phyloP scores from a whole-genome alignment of 2,797 vertebrate species.

The Momotus momota region DNA sequence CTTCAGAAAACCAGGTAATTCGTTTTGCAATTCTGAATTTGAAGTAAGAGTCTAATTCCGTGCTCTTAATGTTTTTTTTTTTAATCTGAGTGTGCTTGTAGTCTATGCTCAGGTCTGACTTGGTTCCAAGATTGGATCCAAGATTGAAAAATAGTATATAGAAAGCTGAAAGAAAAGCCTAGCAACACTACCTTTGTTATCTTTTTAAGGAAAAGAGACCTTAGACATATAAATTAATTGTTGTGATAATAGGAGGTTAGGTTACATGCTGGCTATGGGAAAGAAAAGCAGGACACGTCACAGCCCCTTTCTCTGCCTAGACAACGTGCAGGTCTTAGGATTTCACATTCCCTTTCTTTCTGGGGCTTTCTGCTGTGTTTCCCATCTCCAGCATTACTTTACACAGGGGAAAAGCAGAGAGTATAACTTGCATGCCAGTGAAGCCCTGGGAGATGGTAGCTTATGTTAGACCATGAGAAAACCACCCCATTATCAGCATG shows the following conservation, averaged over 20 bases:
- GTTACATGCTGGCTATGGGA: no score
- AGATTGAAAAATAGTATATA: neutral
- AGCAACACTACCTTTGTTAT: neutral
- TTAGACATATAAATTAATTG: neutral
- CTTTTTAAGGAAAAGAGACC: neutral
- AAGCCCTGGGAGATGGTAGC: no score
- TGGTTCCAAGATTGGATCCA: neutral
- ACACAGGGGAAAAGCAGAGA: no score
- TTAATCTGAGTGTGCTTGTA: neutral
- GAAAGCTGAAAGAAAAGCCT: neutral
- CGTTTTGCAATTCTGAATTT: neutral
- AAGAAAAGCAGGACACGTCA: no score
- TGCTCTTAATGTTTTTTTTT: neutral
- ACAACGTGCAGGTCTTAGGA: no score
- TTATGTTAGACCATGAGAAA: no score
- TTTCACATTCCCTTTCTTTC: no score
- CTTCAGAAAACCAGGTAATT: constrained; percentile 46
- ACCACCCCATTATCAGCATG: no score
- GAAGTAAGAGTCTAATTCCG: neutral
- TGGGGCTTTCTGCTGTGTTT: no score
- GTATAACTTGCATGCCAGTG: no score
- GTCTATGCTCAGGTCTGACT: neutral
- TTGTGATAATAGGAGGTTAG: neutral
- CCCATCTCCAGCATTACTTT: no score
- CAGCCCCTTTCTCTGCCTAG: no score